These are phyloP conservation scores for Hymenochirus boettgeri DNA, from an alignment of 2,113 vertebrate genomes.

Conservation along the genomic window DNA sequence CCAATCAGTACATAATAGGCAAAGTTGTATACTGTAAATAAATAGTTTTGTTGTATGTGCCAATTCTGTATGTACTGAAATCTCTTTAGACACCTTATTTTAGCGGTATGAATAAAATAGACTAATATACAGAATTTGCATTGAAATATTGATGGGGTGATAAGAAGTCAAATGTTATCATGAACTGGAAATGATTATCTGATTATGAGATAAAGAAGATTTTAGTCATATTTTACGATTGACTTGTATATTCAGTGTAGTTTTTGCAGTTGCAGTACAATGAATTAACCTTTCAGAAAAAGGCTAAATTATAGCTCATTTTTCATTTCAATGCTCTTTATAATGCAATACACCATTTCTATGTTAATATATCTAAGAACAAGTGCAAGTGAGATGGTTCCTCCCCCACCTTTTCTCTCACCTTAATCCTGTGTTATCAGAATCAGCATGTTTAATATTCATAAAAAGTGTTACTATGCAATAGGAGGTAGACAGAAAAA, in stretches of 20 bases:
- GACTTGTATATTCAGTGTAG: slow-evolving; percentile 32
- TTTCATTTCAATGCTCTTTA: slow-evolving; percentile 31
- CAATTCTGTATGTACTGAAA: too few relatives aligned
- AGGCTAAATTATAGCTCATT: slow-evolving; percentile 36
- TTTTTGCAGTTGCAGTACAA: slow-evolving; percentile 33
- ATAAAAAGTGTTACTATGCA: slow-evolving; percentile 30
- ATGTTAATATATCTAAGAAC: slow-evolving; percentile 28
- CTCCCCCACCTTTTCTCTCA: slow-evolving; percentile 27
- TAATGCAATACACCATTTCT: slow-evolving; percentile 10
- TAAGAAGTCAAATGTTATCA: slow-evolving; percentile 40
- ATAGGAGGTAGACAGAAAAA: slow-evolving; percentile 19
- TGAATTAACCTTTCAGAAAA: slow-evolving; percentile 37
- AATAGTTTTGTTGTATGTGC: too few relatives aligned
- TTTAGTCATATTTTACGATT: slow-evolving; percentile 31
- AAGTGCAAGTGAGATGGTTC: slow-evolving; percentile 17
- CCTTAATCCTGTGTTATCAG: slow-evolving; percentile 27
- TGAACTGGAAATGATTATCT: slow-evolving; percentile 41
- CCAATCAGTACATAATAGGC: too few relatives aligned
- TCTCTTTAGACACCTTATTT: too few relatives aligned
- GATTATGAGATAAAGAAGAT: slow-evolving; percentile 38
- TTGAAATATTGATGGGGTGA: slow-evolving; percentile 14
- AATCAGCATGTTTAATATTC: slow-evolving; percentile 33
- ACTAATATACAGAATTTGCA: slow-evolving; percentile 34
- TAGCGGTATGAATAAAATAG: slow-evolving; percentile 32
- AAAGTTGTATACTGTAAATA: too few relatives aligned